Evolutionary conservation across 2,113 vertebrate genomes (phyloP).

Genomic region (Malurus melanocephalus): DNA sequence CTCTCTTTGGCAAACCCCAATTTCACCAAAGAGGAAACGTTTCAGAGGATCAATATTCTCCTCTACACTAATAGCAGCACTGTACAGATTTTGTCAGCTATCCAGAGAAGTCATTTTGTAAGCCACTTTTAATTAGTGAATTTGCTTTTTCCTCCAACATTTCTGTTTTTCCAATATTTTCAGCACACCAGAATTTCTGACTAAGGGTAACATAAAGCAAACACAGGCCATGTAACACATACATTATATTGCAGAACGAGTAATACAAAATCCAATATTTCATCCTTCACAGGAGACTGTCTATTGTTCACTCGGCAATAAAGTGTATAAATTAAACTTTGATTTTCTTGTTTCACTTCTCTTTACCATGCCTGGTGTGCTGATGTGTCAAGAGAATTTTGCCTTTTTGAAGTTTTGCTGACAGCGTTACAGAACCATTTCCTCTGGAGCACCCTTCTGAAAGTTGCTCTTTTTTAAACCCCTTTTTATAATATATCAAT

Average conservation of each 20-base stretch:
- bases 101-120: neutral
- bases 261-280: slow-evolving; percentile 37
- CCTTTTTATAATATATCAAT: slow-evolving; percentile 6
- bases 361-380: neutral
- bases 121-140: neutral
- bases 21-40: neutral
- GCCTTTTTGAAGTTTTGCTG: slow-evolving; percentile 35
- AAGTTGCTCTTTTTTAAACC: slow-evolving; percentile 7
- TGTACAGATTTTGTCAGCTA: neutral
- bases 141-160: neutral
- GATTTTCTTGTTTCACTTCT: slow-evolving; percentile 41
- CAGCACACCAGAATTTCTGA: neutral
- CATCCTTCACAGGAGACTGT: neutral
- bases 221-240: neutral
- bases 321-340: slow-evolving; percentile 47
- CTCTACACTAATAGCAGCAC: neutral
- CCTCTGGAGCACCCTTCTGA: slow-evolving; percentile 24
- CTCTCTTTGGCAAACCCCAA: neutral
- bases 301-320: slow-evolving; percentile 7
- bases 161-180: neutral
- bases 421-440: slow-evolving; percentile 21
- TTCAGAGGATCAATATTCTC: neutral
- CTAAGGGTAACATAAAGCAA: neutral
- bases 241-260: neutral
- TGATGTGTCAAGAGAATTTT: slow-evolving; percentile 37